phyloP scores from a whole-genome alignment of 2,888 invertebrate species.

The Pheosia gnoma region DNA sequence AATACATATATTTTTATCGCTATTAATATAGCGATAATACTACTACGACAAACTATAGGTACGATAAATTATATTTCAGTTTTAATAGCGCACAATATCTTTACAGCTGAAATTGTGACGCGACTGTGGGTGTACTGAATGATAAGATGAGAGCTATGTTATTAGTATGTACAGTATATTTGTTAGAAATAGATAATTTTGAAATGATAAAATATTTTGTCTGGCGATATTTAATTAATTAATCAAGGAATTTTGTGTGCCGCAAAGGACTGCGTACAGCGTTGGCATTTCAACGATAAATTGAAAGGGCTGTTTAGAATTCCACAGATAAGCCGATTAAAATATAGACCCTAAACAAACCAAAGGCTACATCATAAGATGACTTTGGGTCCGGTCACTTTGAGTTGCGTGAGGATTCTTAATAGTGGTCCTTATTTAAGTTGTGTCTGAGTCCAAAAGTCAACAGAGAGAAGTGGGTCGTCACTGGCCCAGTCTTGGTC shows the following conservation, averaged over 20 bases:
- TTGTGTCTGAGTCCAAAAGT: slow-evolving; percentile 1
- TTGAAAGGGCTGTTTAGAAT: neutral
- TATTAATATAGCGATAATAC: too few relatives aligned
- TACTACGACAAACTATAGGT: too few relatives aligned
- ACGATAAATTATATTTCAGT: too few relatives aligned
- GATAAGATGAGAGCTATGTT: too few relatives aligned
- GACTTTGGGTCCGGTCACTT: slow-evolving; percentile 1
- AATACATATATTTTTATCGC: too few relatives aligned
- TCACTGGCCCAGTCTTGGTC: neutral
- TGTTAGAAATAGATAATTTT: too few relatives aligned
- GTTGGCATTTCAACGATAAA: neutral
- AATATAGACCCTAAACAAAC: neutral
- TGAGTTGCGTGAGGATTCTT: neutral
- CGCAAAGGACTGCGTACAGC: neutral
- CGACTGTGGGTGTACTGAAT: too few relatives aligned
- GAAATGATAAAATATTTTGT: too few relatives aligned
- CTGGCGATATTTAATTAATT: neutral
- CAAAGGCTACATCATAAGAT: neutral
- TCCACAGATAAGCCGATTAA: slow-evolving; percentile 3
- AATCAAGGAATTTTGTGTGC: neutral
- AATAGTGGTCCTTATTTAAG: slow-evolving; percentile 1
- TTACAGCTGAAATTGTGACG: too few relatives aligned
- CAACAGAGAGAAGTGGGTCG: neutral
- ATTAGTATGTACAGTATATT: too few relatives aligned
- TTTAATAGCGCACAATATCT: too few relatives aligned